Conservation (phyloP, 1,140 invertebrate genomes). For the Geopemphigus sp. region DNA sequence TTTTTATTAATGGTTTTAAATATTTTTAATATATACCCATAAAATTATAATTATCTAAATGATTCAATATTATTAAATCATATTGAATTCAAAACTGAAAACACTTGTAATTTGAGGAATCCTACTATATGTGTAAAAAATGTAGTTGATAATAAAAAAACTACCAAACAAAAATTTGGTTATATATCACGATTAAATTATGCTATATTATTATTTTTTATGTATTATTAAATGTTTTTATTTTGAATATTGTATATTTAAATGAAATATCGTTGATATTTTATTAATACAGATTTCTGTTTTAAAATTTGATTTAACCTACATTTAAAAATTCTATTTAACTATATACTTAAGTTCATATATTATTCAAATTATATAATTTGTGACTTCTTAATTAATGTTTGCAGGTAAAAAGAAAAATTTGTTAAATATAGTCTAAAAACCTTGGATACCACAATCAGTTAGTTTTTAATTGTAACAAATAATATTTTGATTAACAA, state of each 20-base stretch:
- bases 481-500: too few species aligned
- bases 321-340: too few species aligned
- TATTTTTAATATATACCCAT: background rate
- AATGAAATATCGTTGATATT: too few species aligned
- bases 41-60: background rate
- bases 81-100: background rate
- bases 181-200: background rate
- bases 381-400: background rate
- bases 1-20: conserved; percentile 3
- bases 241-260: too few species aligned
- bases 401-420: conserved; percentile 14
- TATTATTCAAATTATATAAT: too few species aligned
- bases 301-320: too few species aligned
- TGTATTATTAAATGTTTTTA: too few species aligned
- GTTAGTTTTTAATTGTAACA: background rate
- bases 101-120: background rate
- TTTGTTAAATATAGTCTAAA: background rate
- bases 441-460: conserved; percentile 17
- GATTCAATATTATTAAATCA: background rate
- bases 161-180: background rate
- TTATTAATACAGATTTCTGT: too few species aligned
- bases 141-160: background rate
- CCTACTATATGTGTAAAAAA: background rate
- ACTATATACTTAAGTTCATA: too few species aligned
- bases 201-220: too few species aligned